phyloP scores from a whole-genome alignment of 2,797 vertebrate species.

The Myotis pilosus region DNA sequence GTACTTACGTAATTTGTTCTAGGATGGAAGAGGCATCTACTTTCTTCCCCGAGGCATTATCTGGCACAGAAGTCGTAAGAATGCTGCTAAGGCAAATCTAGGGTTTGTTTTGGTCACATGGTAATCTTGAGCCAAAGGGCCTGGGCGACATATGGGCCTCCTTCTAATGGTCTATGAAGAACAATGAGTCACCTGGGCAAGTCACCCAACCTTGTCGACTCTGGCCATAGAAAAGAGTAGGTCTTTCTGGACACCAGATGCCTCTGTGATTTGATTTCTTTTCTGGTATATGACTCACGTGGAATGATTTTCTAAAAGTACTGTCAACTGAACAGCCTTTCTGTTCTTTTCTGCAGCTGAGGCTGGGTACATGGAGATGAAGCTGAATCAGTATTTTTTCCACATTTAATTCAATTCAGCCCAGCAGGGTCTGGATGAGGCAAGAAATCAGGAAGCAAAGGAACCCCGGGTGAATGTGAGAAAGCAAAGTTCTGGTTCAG shows the following conservation, averaged over 20 bases:
- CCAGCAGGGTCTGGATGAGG: conserved; percentile 55
- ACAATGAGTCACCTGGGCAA: conserved; percentile 18
- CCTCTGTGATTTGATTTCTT: conserved; percentile 60
- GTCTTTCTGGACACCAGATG: conserved; percentile 68
- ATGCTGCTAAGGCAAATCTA: background rate
- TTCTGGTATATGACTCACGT: conserved; percentile 59
- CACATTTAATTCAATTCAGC: conserved; percentile 60
- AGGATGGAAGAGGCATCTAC: background rate
- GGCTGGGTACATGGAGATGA: conserved; percentile 43
- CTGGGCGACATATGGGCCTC: background rate
- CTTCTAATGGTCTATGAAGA: background rate
- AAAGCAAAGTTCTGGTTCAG: conserved; percentile 52
- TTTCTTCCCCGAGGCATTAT: background rate
- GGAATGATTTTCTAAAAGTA: conserved; percentile 58
- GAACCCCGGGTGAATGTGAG: background rate
- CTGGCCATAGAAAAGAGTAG: background rate
- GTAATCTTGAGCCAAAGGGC: background rate
- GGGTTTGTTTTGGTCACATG: background rate
- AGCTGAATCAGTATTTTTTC: conserved; percentile 45
- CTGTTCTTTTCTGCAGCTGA: conserved; percentile 67
- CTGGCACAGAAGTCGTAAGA: background rate
- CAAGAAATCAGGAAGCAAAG: conserved; percentile 53
- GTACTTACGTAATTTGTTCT: background rate
- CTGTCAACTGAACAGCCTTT: conserved; percentile 44
- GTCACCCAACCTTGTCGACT: conserved; percentile 41